A percentile compares a stretch with the other conserved stretches of the same genome.
Conservation (phyloP, 2,888 invertebrate genomes). For the Eupeodes latifasciatus region DNA sequence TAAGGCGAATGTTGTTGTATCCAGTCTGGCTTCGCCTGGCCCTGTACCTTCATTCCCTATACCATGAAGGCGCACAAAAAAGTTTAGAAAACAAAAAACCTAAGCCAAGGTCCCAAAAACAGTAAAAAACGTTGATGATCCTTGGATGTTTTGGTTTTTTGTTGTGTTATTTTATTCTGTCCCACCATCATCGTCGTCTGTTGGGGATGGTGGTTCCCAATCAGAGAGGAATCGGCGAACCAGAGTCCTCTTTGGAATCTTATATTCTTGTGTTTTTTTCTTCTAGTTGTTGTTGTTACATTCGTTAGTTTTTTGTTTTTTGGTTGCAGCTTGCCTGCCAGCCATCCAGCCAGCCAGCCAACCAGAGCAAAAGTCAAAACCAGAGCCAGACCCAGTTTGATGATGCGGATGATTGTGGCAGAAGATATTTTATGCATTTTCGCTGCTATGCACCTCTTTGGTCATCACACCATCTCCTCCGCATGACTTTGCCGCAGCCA, state of each 20-base stretch:
- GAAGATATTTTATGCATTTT: constrained; percentile 75
- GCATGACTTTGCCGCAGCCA: constrained; percentile 14
- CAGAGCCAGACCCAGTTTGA: constrained; percentile 54
- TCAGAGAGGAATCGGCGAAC: constrained; percentile 42
- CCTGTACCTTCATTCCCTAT: neutral
- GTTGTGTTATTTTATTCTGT: neutral
- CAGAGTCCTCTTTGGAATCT: constrained; percentile 54
- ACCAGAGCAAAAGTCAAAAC: neutral
- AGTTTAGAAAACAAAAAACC: constrained; percentile 53
- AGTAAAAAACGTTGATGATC: constrained; percentile 59
- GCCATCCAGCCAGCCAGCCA: constrained; percentile 5
- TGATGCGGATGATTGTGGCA: constrained; percentile 75
- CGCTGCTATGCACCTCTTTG: constrained; percentile 57
- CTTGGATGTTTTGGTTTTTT: constrained; percentile 35
- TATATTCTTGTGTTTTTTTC: constrained; percentile 40
- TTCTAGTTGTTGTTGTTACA: neutral
- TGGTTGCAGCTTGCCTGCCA: constrained; percentile 54
- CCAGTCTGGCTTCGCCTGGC: constrained; percentile 22
- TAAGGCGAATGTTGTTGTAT: constrained; percentile 28
- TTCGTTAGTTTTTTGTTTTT: constrained; percentile 24
- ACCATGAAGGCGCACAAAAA: constrained; percentile 23
- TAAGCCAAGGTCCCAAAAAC: constrained; percentile 51
- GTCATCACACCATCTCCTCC: constrained; percentile 19
- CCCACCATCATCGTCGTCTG: neutral
- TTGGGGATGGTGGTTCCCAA: constrained; percentile 51